Base-by-base conservation (phyloP, 2,797 vertebrate genomes). In the Typhlichthys subterraneus region DNA sequence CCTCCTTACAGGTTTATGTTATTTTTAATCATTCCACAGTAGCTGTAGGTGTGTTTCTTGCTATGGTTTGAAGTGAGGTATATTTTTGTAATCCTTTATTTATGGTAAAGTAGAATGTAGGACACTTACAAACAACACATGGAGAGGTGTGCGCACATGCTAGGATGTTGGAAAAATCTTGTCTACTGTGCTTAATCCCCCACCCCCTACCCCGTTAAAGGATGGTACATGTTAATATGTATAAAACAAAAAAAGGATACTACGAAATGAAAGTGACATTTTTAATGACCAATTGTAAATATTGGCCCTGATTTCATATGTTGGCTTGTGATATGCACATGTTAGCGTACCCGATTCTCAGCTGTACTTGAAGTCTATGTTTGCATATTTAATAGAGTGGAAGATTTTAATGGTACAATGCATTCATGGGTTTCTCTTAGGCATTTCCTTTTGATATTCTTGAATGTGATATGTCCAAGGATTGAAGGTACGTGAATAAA, bases 51-150 rank as follows among this genome's bases (percentile, higher is more conserved):
- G 76, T 79, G 79, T 82, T 73, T 82, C 74, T 74, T 78, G 78
- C 84, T 82, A 63, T 69, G 75, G 84, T 84, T 88, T 85, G 83
- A 87, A 82, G 88, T 88, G 82, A 85, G 82, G 79, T 84, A 82
- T 92, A 89, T 92, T 91, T 93, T 92, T 92, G 81, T 90, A 88
- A 86, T 52, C 64, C 75, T 87, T 80, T 89, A 89, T 91, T 89
- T 90, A 91, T 91, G 84, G 79, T 87, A 75, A 80, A 74, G 79
- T 89, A 88, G 70, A 85, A 53, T 45, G 64, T 77, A 76, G 80
- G 79, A 81, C 65, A 81, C 86, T 84, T 87, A 85, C 67, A 72
- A 75, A 78, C 72, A 68, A 75, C 73, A 60, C 49, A 60, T 13
- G 49, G 57, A 51, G 59, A 78, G 70, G 73, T 57, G 75, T 52